These are phyloP conservation scores for Ernsta delagoae DNA, from an alignment of 2,888 invertebrate genomes.

Conservation along the genomic window DNA sequence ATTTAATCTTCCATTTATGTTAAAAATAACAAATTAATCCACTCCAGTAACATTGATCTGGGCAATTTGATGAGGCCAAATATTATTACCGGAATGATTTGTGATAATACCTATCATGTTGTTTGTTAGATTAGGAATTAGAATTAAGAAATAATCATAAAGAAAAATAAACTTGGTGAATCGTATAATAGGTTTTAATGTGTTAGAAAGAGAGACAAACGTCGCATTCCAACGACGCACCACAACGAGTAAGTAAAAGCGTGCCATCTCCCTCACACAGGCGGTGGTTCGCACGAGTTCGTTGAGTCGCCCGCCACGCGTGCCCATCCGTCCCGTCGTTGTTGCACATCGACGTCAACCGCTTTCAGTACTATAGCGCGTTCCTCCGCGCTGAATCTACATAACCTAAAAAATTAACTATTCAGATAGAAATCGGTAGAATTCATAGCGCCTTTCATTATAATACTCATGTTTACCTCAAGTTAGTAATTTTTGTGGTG, in stretches of 20 bases:
- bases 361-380: slow-evolving; percentile 80
- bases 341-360: slow-evolving; percentile 83
- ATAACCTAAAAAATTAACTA: slow-evolving; percentile 80
- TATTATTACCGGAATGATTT: too few species aligned
- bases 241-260: slow-evolving; percentile 52
- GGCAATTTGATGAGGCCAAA: too few species aligned
- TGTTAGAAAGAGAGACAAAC: slow-evolving; percentile 46
- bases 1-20: too few species aligned
- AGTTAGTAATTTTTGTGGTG: slow-evolving; percentile 81
- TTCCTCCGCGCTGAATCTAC: slow-evolving; percentile 78
- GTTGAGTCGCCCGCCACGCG: slow-evolving; percentile 65
- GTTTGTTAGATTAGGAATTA: neutral
- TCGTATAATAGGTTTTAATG: neutral
- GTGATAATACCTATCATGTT: neutral
- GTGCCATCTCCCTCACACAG: slow-evolving; percentile 62
- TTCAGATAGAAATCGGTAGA: slow-evolving; percentile 59
- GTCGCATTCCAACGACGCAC: slow-evolving; percentile 47
- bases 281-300: slow-evolving; percentile 51
- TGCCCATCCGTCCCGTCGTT: slow-evolving; percentile 58
- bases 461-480: slow-evolving; percentile 80
- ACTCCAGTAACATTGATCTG: neutral
- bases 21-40: neutral
- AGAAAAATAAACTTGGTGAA: slow-evolving; percentile 23
- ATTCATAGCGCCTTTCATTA: slow-evolving; percentile 51
- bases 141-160: neutral